Conservation (phyloP, 1,140 invertebrate genomes). For the Cydia amplana region DNA sequence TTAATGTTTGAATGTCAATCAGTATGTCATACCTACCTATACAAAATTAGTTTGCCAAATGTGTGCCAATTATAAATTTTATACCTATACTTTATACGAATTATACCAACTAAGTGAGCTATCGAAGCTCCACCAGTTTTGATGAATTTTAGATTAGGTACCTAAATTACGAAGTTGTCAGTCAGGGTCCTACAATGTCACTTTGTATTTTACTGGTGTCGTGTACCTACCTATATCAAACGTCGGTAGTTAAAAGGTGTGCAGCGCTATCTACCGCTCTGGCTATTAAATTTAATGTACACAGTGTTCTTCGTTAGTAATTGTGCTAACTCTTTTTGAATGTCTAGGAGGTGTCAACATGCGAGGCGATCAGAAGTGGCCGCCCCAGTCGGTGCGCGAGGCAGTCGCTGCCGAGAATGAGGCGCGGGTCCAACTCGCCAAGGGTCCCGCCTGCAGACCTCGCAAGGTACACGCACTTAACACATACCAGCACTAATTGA, state of each 20-base stretch:
- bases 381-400: constrained; percentile 86
- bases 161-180: too few relatives aligned
- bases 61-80: background rate
- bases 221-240: too few relatives aligned
- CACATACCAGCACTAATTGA: background rate
- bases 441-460: constrained; percentile 87
- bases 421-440: constrained; percentile 84
- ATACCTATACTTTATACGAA: too few relatives aligned
- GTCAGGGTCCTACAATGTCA: too few relatives aligned
- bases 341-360: constrained; percentile 85
- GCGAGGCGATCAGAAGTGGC: constrained; percentile 92
- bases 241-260: too few relatives aligned
- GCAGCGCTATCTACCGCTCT: too few relatives aligned
- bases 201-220: too few relatives aligned
- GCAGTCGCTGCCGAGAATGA: constrained; percentile 87
- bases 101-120: too few relatives aligned
- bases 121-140: too few relatives aligned
- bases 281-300: background rate
- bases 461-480: constrained; percentile 68
- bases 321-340: background rate
- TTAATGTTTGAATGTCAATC: background rate
- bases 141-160: too few relatives aligned
- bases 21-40: background rate
- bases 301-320: background rate
- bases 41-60: background rate